A percentile compares a stretch with the other conserved stretches of the same genome.
These are phyloP conservation scores for Zosterops hypoxanthus DNA, from an alignment of 2,113 vertebrate species.

Conservation along the genomic window DNA sequence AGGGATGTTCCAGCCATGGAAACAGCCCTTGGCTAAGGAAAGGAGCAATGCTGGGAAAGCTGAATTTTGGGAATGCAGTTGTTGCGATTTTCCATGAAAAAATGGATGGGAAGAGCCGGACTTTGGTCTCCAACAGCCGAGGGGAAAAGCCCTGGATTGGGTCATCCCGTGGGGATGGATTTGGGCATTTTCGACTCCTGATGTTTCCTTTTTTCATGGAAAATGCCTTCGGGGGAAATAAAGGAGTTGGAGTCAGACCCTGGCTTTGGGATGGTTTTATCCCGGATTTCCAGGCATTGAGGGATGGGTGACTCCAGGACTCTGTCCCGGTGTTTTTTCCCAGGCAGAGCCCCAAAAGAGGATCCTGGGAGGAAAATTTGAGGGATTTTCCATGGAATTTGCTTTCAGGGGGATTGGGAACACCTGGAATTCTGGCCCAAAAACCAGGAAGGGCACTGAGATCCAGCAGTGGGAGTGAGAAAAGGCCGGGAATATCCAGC, in stretches of 20 bases:
- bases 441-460: fast-evolving
- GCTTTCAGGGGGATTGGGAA: neutral
- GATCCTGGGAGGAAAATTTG: no score
- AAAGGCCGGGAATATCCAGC: neutral
- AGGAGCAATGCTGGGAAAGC: fast-evolving
- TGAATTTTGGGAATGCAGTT: neutral
- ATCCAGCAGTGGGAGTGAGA: neutral
- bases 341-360: no score
- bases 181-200: no score
- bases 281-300: no score
- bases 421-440: neutral
- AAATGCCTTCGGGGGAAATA: no score
- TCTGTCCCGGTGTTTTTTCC: no score
- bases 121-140: fast-evolving
- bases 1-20: neutral
- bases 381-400: no score
- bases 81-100: fast-evolving
- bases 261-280: no score
- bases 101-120: neutral
- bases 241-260: no score
- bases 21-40: neutral
- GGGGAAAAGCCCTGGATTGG: neutral
- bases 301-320: no score
- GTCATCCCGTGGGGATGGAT: no score
- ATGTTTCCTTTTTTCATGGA: no score